Percentiles rank a stretch among this genome's conserved stretches.
Evolutionary conservation across 2,797 vertebrate genomes (phyloP).

Genomic region (Harpagifer antarcticus): DNA sequence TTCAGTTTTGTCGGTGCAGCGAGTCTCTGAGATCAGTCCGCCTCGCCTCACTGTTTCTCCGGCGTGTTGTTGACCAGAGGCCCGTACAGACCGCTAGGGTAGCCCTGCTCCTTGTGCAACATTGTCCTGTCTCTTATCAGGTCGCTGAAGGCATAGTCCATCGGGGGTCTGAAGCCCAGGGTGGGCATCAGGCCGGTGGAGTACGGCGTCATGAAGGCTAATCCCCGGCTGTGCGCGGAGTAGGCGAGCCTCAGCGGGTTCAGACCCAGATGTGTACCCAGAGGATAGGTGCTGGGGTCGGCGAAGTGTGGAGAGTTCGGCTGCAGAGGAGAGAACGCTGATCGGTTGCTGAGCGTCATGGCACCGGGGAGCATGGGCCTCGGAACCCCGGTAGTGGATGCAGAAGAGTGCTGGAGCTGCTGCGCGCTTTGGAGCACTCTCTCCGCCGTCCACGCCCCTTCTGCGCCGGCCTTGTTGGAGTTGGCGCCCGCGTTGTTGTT

Average conservation of each 20-base stretch:
- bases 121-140: conserved; percentile 97
- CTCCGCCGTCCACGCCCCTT: conserved; percentile 89
- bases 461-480: conserved; percentile 72
- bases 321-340: conserved; percentile 96
- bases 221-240: conserved; percentile 96
- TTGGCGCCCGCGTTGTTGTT: conserved; percentile 91
- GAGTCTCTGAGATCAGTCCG: conserved; percentile 41
- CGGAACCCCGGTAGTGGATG: conserved; percentile 76
- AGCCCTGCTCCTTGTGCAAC: conserved; percentile 95
- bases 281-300: conserved; percentile 90
- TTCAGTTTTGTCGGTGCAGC: conserved; percentile 10
- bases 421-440: conserved; percentile 85
- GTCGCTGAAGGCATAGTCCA: conserved; percentile 99
- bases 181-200: conserved; percentile 97
- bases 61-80: conserved; percentile 95
- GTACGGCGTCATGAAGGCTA: conserved; percentile 98
- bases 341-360: conserved; percentile 96
- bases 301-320: conserved; percentile 95
- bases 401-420: conserved; percentile 77
- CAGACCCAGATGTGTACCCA: conserved; percentile 94
- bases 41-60: conserved; percentile 91
- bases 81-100: conserved; percentile 92
- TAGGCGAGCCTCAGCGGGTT: conserved; percentile 97
- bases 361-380: conserved; percentile 93
- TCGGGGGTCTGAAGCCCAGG: conserved; percentile 95